Evolutionary conservation across 2,113 vertebrate genomes (phyloP), one percentile per base, ranked within the genome.

Genomic region (Diadophis punctatus): DNA sequence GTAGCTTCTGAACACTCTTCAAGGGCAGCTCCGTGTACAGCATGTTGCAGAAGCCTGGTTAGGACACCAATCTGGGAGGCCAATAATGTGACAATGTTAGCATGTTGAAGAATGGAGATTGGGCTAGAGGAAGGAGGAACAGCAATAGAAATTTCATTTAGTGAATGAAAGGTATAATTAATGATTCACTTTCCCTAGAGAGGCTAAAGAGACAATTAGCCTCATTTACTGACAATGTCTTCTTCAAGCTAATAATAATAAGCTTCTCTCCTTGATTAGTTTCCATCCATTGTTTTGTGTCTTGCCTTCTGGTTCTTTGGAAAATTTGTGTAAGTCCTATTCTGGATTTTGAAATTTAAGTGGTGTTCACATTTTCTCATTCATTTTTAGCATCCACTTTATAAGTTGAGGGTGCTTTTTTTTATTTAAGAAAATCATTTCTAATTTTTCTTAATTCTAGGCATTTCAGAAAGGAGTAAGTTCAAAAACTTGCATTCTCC

Each of bases 391-490:
- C n/a, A 88, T 7, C 30, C 43, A 16, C 87, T 93, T 89, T 90
- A 1, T 56, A 43, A 11, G n/a, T 22, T 27, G 30, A 46, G 10
- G 89, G 93, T 95, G 92, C 16, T 87, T 20, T 92, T 87, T 18
- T 55, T 74, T 92, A 3, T 46, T 46, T 46, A 49, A 52, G 18
- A 87, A 52, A 52, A 52, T 51, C 27, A 86, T 92, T 46, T 0
- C 88, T 51, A 95, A 14, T 94, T 52, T 43, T 14, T 86, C 14
- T 94, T 16, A 93, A 96, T 88, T 93, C 46, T 94, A 97, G 97
- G 96, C 95, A 60, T 96, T 97, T 93, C 97, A 99, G 98, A 99
- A 96, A 96, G 98, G 98, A 90, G 86, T 87, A 49, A 97, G 96
- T 86, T 97, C 99, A 1, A 97, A 97, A 86, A 94, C 97, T n/a